Evolutionary conservation across 2,888 invertebrate genomes (phyloP).

Genomic region (Ryuthela nishihirai): DNA sequence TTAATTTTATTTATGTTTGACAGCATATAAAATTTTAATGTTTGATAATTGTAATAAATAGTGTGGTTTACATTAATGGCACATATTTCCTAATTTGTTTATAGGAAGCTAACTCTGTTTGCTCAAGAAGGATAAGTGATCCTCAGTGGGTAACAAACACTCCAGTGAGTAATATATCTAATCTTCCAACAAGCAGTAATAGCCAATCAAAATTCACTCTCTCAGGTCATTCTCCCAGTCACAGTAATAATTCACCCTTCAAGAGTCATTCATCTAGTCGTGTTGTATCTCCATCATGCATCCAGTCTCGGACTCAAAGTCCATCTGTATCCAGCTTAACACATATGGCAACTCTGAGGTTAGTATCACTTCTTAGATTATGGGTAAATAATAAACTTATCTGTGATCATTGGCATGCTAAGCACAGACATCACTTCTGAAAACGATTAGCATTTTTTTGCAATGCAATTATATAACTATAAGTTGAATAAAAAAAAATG

Average conservation of each 20-base stretch:
- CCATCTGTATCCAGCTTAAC: slow-evolving; percentile 41
- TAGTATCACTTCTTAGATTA: background rate
- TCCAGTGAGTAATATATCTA: slow-evolving; percentile 1
- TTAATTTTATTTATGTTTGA: too few species aligned
- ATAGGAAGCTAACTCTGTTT: slow-evolving; percentile 29
- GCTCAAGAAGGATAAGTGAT: slow-evolving; percentile 16
- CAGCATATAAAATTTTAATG: too few species aligned
- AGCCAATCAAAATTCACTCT: slow-evolving; percentile 43
- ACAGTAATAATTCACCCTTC: slow-evolving; percentile 45
- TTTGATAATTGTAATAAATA: too few species aligned
- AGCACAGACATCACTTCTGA: too few species aligned
- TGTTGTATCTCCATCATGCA: slow-evolving; percentile 46
- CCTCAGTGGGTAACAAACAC: background rate
- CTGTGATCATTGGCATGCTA: too few species aligned
- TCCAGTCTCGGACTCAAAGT: slow-evolving; percentile 41
- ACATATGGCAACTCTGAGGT: slow-evolving; percentile 45
- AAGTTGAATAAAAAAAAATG: too few species aligned
- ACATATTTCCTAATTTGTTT: too few species aligned
- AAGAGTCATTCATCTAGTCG: slow-evolving; percentile 45
- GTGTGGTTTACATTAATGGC: too few species aligned
- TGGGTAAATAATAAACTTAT: background rate
- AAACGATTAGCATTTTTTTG: too few species aligned
- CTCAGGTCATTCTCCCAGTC: slow-evolving; percentile 47
- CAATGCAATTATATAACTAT: too few species aligned
- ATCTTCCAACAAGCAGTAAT: slow-evolving; percentile 2